Conservation (phyloP, 2,888 invertebrate species). For the Hydriomena furcata region DNA sequence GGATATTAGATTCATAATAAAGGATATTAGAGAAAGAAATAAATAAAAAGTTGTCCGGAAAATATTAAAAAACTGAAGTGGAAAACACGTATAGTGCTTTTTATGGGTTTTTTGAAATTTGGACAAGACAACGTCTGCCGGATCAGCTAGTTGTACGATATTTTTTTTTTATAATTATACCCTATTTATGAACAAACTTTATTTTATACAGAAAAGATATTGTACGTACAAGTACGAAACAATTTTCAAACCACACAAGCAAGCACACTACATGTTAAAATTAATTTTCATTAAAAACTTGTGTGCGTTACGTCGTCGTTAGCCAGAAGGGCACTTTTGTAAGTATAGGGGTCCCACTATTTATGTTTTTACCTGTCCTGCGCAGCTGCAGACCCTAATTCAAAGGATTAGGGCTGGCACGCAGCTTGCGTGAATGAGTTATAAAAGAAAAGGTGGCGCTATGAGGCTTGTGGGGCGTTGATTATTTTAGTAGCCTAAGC, state of each 20-base stretch:
- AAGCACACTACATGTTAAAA: too few relatives aligned
- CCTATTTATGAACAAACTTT: too few relatives aligned
- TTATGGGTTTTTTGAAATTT: too few relatives aligned
- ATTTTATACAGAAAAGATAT: neutral
- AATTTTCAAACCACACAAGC: constrained; percentile 11
- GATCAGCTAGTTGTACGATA: too few relatives aligned
- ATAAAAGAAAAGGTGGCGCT: constrained; percentile 13
- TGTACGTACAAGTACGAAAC: constrained; percentile 1
- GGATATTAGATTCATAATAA: too few relatives aligned
- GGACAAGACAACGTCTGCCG: too few relatives aligned
- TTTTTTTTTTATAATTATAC: too few relatives aligned
- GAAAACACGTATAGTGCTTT: too few relatives aligned
- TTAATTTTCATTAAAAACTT: constrained; percentile 23
- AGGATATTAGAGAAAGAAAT: too few relatives aligned
- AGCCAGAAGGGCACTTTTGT: constrained; percentile 60
- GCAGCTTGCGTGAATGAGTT: constrained; percentile 26
- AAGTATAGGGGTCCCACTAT: constrained; percentile 63
- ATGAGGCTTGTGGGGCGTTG: neutral
- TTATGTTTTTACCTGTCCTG: constrained; percentile 70
- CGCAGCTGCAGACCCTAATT: constrained; percentile 65
- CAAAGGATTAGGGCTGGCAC: constrained; percentile 55
- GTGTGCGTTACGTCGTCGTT: constrained; percentile 48
- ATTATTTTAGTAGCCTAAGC: neutral
- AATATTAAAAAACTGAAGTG: too few relatives aligned
- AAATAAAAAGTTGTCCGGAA: too few relatives aligned